phyloP scores from a whole-genome alignment of 1,140 invertebrate species.

The Lanistes nyassanus region DNA sequence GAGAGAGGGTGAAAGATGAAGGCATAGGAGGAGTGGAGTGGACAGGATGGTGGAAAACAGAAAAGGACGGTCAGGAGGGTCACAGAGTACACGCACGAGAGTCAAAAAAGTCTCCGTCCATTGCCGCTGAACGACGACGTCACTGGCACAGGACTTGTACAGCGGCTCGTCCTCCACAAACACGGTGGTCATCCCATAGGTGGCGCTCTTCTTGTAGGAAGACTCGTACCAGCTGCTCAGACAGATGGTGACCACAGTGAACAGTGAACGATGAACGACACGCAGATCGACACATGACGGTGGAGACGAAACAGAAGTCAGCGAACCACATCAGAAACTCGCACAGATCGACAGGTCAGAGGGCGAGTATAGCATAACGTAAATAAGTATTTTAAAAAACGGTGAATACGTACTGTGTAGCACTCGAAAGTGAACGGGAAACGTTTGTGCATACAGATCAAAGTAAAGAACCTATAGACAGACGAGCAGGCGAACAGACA shows the following conservation, averaged over 20 bases:
- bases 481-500: background rate
- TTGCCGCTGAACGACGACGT: background rate
- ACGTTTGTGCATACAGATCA: too few species aligned
- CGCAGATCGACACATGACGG: background rate
- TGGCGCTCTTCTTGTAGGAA: constrained; percentile 6
- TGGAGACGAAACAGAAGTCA: too few species aligned
- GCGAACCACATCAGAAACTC: too few species aligned
- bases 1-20: too few species aligned
- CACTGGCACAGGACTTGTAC: background rate
- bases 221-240: background rate
- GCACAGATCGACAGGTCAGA: too few species aligned
- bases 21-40: too few species aligned
- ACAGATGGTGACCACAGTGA: background rate
- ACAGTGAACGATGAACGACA: background rate
- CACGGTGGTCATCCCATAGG: background rate
- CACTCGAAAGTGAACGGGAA: too few species aligned
- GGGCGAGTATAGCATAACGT: too few species aligned
- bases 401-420: too few species aligned
- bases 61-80: too few species aligned
- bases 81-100: background rate
- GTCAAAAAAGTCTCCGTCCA: constrained; percentile 15
- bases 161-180: constrained; percentile 18
- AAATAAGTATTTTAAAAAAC: too few species aligned
- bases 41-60: too few species aligned
- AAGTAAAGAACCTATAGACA: background rate